Conservation (phyloP, 1,140 invertebrate genomes). For the Harpegnathos saltator region DNA sequence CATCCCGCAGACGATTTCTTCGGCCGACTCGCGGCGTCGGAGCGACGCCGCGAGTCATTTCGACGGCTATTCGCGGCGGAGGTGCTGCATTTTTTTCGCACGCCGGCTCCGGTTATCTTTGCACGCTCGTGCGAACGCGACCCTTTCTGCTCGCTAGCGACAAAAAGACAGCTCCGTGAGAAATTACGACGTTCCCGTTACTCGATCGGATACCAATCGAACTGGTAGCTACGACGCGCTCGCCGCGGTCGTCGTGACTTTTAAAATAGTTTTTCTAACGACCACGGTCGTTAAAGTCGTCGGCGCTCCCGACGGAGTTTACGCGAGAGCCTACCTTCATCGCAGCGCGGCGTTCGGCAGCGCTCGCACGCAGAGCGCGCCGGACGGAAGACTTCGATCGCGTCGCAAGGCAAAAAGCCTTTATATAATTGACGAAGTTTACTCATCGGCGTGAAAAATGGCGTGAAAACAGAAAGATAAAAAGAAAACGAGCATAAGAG, state of each 20-base stretch:
- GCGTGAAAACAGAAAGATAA: too few species aligned
- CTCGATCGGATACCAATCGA: constrained; percentile 57
- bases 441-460: neutral
- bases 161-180: constrained; percentile 66
- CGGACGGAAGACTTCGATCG: neutral
- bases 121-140: constrained; percentile 15
- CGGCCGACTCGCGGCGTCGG: constrained; percentile 8
- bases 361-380: neutral
- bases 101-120: constrained; percentile 38
- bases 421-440: neutral
- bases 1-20: constrained; percentile 64
- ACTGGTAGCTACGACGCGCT: constrained; percentile 15
- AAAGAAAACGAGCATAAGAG: too few species aligned
- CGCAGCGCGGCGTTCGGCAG: neutral
- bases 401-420: neutral
- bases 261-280: constrained; percentile 61
- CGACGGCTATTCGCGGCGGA: constrained; percentile 49
- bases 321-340: constrained; percentile 13
- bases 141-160: constrained; percentile 62
- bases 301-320: neutral
- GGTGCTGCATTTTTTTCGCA: constrained; percentile 51
- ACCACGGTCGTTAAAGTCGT: constrained; percentile 24
- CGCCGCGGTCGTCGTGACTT: constrained; percentile 26
- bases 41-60: constrained; percentile 67
- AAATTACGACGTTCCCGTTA: constrained; percentile 72